A percentile compares a stretch with the other conserved stretches of the same genome.
phyloP scores from a whole-genome alignment of 2,113 vertebrate genomes.

The Limanda limanda region DNA sequence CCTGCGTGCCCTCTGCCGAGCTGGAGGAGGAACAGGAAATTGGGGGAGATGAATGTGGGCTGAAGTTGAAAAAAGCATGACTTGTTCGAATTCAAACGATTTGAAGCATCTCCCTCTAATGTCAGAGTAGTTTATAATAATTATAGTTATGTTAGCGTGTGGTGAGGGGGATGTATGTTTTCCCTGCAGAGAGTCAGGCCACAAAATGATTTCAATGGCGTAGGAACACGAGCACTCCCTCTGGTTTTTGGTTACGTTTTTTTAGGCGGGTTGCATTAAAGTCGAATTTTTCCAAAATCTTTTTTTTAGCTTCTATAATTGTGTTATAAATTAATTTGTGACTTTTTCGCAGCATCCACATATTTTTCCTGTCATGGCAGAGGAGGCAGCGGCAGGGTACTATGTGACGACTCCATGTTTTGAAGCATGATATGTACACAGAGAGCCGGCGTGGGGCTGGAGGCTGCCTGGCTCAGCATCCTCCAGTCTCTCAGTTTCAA shows the following conservation, averaged over 20 bases:
- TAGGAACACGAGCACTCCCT: constrained; percentile 7
- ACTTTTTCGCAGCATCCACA: not conserved
- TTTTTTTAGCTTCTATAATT: constrained; percentile 18
- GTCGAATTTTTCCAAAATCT: constrained; percentile 12
- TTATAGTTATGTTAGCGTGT: constrained; percentile 64
- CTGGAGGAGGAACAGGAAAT: constrained; percentile 56
- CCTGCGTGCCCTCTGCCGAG: constrained; percentile 74
- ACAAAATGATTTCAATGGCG: constrained; percentile 3
- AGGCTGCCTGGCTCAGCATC: constrained; percentile 64
- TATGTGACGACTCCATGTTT: constrained; percentile 11
- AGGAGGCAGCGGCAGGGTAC: not conserved
- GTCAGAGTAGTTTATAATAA: constrained; percentile 59
- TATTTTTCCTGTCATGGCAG: not conserved
- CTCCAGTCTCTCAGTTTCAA: constrained; percentile 72
- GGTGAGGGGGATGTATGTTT: constrained; percentile 46
- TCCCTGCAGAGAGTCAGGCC: constrained; percentile 54
- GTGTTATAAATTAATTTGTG: not conserved
- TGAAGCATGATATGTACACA: constrained; percentile 25
- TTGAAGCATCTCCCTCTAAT: constrained; percentile 46
- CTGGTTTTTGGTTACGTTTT: not conserved
- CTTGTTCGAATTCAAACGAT: constrained; percentile 17
- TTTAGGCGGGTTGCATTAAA: constrained; percentile 7
- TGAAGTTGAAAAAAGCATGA: constrained; percentile 26
- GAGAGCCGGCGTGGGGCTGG: constrained; percentile 34
- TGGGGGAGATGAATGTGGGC: constrained; percentile 57